These are phyloP conservation scores for Caenorhabditis zanzibari DNA, from an alignment of 2,888 invertebrate genomes.

Conservation along the genomic window DNA sequence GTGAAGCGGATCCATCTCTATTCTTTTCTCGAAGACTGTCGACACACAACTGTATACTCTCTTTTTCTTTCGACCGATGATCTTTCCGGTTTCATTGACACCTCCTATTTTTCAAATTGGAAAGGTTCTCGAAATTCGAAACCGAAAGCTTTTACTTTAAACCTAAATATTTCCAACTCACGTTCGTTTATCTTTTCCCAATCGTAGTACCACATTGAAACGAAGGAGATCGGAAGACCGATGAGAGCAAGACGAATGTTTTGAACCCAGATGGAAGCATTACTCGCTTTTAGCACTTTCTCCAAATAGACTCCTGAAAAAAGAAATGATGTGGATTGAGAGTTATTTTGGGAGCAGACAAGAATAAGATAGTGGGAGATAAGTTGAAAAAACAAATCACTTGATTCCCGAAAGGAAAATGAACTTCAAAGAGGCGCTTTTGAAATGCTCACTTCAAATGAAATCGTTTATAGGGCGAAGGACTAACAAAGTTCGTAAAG, in stretches of 20 bases:
- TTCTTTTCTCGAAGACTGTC: constrained; percentile 32
- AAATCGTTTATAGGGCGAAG: no score
- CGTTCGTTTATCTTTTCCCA: constrained; percentile 77
- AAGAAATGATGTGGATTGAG: neutral
- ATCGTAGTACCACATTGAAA: constrained; percentile 84
- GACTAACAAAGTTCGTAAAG: no score
- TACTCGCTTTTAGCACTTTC: constrained; percentile 91
- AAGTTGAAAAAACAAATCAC: constrained; percentile 30
- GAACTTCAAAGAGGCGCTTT: constrained; percentile 8
- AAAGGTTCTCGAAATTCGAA: constrained; percentile 20
- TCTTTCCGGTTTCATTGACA: constrained; percentile 58
- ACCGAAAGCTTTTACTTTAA: constrained; percentile 17
- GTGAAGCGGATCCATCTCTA: constrained; percentile 48
- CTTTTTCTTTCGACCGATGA: constrained; percentile 36
- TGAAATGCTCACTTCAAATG: no score
- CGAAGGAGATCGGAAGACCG: constrained; percentile 92
- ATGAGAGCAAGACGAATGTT: constrained; percentile 96
- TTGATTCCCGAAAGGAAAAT: constrained; percentile 16
- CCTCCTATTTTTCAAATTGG: constrained; percentile 16
- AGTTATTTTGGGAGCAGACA: constrained; percentile 22
- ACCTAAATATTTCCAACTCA: constrained; percentile 49
- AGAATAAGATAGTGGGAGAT: constrained; percentile 1
- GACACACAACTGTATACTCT: constrained; percentile 45
- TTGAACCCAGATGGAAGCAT: constrained; percentile 93
- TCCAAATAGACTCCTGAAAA: constrained; percentile 93